phyloP scores from a whole-genome alignment of 2,113 vertebrate species.

The Apodemus sylvaticus region DNA sequence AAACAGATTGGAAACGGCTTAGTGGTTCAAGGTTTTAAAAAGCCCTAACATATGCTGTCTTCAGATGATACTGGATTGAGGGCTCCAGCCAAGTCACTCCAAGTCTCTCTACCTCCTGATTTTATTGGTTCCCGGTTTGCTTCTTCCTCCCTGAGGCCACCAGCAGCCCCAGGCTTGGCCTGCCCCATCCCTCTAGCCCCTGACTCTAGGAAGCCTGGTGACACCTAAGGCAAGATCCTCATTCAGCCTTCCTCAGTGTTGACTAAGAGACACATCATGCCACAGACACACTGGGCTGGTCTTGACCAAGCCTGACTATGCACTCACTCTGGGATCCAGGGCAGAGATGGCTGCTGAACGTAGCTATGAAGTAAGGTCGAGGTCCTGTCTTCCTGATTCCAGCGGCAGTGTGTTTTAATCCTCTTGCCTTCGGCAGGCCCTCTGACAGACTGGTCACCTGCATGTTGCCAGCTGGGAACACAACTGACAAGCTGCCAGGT shows the following conservation, averaged over 20 bases:
- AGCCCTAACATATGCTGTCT: not conserved
- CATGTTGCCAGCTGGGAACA: not conserved
- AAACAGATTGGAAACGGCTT: not conserved
- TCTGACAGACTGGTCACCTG: not conserved
- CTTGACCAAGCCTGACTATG: not conserved
- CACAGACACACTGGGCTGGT: not conserved
- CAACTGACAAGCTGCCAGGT: not conserved
- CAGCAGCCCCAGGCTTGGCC: not conserved
- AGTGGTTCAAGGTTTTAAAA: not conserved
- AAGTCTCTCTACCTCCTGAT: not conserved
- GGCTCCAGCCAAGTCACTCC: not conserved
- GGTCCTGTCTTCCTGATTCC: not conserved
- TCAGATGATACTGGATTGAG: not conserved
- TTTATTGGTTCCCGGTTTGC: not conserved
- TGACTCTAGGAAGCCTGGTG: not conserved
- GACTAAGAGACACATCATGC: not conserved
- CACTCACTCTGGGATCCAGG: not conserved
- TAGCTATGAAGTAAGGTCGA: not conserved
- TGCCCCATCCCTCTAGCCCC: no score
- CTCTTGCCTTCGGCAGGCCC: not conserved
- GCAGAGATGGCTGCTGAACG: not conserved
- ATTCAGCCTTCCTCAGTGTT: no score
- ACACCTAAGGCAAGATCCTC: not conserved
- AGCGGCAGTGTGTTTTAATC: not conserved
- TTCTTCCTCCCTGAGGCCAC: not conserved